Evolutionary conservation across 2,797 vertebrate species (phyloP).

Genomic region (Tinamus major): DNA sequence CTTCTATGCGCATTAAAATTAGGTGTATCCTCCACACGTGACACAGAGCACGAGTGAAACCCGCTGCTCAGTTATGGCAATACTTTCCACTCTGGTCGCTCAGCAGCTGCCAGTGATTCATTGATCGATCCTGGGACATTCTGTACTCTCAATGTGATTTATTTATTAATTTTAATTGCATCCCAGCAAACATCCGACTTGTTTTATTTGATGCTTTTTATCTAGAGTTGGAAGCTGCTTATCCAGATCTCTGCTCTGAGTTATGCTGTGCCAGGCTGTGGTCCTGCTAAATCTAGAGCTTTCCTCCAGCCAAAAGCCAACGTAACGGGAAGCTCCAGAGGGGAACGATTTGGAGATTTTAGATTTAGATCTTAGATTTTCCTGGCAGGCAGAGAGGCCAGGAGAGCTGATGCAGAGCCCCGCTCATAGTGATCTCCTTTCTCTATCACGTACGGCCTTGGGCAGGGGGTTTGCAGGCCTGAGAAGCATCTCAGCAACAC

Average conservation of each 20-base stretch:
- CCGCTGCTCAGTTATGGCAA: background rate
- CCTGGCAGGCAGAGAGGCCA: too few species aligned
- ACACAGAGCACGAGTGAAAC: background rate
- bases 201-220: background rate
- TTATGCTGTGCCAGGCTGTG: background rate
- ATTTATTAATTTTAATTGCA: slow-evolving; percentile 12
- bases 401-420: background rate
- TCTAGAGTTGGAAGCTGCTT: background rate
- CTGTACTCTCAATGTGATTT: background rate
- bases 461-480: background rate
- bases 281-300: background rate
- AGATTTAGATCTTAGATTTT: background rate
- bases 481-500: background rate
- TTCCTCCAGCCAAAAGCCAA: background rate
- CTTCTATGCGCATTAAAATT: background rate
- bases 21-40: slow-evolving; percentile 24
- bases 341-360: background rate
- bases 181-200: background rate
- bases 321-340: background rate
- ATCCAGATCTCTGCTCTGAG: background rate
- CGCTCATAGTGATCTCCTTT: rapidly evolving
- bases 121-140: slow-evolving; percentile 8
- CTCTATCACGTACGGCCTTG: rapidly evolving
- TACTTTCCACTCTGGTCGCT: slow-evolving; percentile 54
- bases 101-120: slow-evolving; percentile 41